Conservation (phyloP, 2,888 invertebrate genomes). For the Eurois occulta region DNA sequence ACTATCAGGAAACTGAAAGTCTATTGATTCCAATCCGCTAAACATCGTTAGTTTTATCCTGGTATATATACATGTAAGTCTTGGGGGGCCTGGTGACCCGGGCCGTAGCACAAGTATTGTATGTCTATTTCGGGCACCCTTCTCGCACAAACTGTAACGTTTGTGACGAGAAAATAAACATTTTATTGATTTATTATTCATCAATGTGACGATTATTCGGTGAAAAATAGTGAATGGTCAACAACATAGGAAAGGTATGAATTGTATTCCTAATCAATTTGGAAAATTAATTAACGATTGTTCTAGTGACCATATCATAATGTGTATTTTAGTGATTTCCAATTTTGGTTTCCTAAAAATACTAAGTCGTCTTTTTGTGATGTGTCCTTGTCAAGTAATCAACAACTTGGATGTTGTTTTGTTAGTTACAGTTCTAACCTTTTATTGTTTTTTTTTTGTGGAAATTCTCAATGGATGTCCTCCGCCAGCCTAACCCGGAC, state of each 20-base stretch:
- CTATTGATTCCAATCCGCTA: too few species aligned
- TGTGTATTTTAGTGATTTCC: not conserved
- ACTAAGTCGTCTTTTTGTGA: not conserved
- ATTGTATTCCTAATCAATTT: not conserved
- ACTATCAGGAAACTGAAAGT: too few species aligned
- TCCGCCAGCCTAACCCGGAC: not conserved
- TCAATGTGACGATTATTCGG: not conserved
- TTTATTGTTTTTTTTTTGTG: too few species aligned
- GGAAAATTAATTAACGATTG: not conserved
- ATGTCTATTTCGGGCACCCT: too few species aligned
- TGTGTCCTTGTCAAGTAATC: not conserved
- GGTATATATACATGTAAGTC: too few species aligned
- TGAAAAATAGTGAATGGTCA: not conserved
- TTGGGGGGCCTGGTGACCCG: too few species aligned
- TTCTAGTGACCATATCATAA: not conserved
- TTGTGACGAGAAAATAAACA: too few species aligned
- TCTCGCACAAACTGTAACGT: too few species aligned
- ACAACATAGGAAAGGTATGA: not conserved
- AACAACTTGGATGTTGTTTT: not conserved
- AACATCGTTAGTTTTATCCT: too few species aligned
- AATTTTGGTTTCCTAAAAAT: not conserved
- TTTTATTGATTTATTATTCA: too few species aligned
- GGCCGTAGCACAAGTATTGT: too few species aligned
- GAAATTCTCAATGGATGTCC: too few species aligned
- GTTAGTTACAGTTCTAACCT: not conserved